Evolutionary conservation across 2,113 vertebrate species (phyloP).

Genomic region (Phyllopteryx taeniolatus): DNA sequence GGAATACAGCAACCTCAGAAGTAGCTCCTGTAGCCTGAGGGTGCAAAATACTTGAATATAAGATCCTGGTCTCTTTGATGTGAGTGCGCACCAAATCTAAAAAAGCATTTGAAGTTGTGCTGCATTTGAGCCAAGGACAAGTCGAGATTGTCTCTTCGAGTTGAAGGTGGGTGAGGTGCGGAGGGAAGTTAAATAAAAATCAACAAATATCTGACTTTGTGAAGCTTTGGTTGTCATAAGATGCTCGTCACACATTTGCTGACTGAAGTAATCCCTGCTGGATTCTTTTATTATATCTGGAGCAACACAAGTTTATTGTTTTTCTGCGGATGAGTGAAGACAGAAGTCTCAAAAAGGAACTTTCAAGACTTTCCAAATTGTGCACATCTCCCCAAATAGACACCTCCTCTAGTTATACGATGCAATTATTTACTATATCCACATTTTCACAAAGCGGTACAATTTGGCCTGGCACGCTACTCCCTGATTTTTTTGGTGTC

Average conservation of each 20-base stretch:
- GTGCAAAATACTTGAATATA: conserved; percentile 77
- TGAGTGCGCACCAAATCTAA: conserved; percentile 73
- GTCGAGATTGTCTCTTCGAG: conserved; percentile 70
- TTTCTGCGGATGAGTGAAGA: conserved; percentile 54
- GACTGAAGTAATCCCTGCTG: conserved; percentile 47
- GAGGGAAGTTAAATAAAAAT: conserved; percentile 63
- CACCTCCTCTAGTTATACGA: background rate
- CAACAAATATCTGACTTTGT: conserved; percentile 52
- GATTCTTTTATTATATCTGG: conserved; percentile 32
- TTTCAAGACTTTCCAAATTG: conserved; percentile 23
- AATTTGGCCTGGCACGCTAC: background rate
- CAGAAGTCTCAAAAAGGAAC: conserved; percentile 38
- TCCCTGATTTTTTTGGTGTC: background rate
- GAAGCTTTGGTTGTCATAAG: conserved; percentile 50
- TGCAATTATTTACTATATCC: background rate
- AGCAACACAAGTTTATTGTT: conserved; percentile 55
- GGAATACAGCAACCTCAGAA: conserved; percentile 66
- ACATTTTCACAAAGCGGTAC: background rate
- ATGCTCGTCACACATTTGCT: conserved; percentile 48
- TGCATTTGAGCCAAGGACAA: conserved; percentile 76
- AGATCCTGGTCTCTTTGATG: conserved; percentile 76
- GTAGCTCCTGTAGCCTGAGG: conserved; percentile 65
- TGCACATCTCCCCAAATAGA: background rate
- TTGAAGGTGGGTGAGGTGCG: conserved; percentile 50
- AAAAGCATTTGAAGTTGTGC: conserved; percentile 72